Base-by-base conservation (phyloP, 2,888 invertebrate genomes). In the Amphipyra berbera region DNA sequence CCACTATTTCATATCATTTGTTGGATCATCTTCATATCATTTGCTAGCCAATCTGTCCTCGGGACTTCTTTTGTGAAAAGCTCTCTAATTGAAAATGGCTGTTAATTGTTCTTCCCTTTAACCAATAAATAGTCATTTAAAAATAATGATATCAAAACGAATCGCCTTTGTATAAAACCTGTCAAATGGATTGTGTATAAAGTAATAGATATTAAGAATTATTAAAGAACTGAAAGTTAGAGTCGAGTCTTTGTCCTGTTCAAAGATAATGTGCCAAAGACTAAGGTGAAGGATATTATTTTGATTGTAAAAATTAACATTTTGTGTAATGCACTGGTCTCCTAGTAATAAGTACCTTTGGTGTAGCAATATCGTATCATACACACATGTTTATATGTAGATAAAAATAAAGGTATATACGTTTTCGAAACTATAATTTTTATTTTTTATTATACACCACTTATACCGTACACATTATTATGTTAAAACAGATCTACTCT, bases 221-320 rank as follows among this genome's bases (percentile, higher is more conserved):
- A 73, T 72, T 83, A 89, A 88, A 88, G 93, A 91, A 92, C 90
- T 92, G 93, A 90, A 85, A 82, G 87, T 82, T 84, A 83, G 84
- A 86, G 85, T 90, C 83, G 89, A 92, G 94, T 95, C 95, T 95
- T 95, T 94, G 95, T 89, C 87, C 84, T 83, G 71, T 88, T 93
- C 95, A 94, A 95, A 95, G 95, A 95, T 91, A 88, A 86, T 90
- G 95, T 95, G 95, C 95, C 95, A 95, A 95, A 95, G 95, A 95
- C 94, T 93, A 90, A 86, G 88, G 78, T 88, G 91, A 89, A 78
- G 88, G 88, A 84, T 77, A 68, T 75, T 78, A 71, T 87, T 87
- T 86, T 88, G 82, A 81, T 83, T 88, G 82, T 88, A 87, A 85
- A 85, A 86, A 81, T 79, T 80, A 76, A 82, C 78, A 74, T 88